Evolutionary conservation across 2,888 invertebrate genomes (phyloP).

Genomic region (Luffia ferchaultella): DNA sequence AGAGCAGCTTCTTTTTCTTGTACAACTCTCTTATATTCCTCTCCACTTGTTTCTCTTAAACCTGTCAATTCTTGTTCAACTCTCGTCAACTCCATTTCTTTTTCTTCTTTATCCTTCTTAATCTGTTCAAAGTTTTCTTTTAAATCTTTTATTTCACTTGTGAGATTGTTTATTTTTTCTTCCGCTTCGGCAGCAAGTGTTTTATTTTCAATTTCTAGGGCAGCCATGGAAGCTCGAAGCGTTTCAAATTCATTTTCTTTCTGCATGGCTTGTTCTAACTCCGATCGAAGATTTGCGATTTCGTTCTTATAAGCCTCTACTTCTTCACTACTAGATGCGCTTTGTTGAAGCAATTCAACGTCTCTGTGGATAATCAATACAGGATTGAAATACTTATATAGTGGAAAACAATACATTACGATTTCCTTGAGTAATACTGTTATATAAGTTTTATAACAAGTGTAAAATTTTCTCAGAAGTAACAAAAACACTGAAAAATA

Average conservation of each 20-base stretch:
- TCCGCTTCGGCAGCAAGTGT: slow-evolving; percentile 45
- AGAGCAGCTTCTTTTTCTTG: slow-evolving; percentile 44
- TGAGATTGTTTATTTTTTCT: slow-evolving; percentile 37
- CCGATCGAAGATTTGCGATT: slow-evolving; percentile 40
- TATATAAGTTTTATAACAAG: too few species aligned
- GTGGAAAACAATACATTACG: too few species aligned
- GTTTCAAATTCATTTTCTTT: slow-evolving; percentile 57
- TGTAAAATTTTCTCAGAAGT: too few species aligned
- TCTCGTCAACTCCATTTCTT: slow-evolving; percentile 36
- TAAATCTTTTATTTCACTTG: slow-evolving; percentile 44
- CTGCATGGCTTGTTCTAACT: slow-evolving; percentile 61
- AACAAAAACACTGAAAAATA: too few species aligned
- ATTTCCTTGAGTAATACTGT: too few species aligned
- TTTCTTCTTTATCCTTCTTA: slow-evolving; percentile 38
- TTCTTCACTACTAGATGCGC: slow-evolving; percentile 52
- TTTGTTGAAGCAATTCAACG: slow-evolving; percentile 54
- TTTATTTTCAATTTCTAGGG: slow-evolving; percentile 50
- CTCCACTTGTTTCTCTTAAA: slow-evolving; percentile 40
- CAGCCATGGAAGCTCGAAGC: slow-evolving; percentile 47
- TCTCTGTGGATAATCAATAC: slow-evolving; percentile 37
- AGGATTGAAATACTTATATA: neutral
- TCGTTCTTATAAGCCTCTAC: slow-evolving; percentile 50
- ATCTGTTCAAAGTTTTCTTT: slow-evolving; percentile 36
- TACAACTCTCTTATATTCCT: slow-evolving; percentile 42
- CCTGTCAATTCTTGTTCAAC: slow-evolving; percentile 42